These are phyloP conservation scores for Sebastes minor DNA, from an alignment of 2,797 vertebrate genomes.

Conservation along the genomic window DNA sequence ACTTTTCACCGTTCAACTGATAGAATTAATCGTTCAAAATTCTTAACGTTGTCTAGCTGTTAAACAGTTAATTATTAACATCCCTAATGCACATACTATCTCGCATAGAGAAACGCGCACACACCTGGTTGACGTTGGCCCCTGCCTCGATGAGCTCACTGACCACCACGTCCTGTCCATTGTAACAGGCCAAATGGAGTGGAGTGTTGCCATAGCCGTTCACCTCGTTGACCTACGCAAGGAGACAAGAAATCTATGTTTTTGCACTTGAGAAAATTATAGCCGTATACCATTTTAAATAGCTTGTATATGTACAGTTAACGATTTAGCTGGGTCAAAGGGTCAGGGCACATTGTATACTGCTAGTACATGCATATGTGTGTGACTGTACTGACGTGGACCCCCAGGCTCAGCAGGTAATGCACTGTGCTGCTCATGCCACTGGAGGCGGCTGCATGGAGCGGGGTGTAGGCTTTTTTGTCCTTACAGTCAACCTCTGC, in stretches of 20 bases:
- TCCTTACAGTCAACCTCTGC: conserved; percentile 97
- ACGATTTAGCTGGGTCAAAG: neutral
- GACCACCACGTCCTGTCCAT: conserved; percentile 96
- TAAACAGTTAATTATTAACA: no score
- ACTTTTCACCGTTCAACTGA: no score
- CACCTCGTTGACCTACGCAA: conserved; percentile 89
- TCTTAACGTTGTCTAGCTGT: no score
- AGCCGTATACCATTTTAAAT: neutral
- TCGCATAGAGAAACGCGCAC: neutral
- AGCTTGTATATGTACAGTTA: neutral
- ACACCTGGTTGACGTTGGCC: conserved; percentile 91
- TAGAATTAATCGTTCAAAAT: no score
- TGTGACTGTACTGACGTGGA: conserved; percentile 85
- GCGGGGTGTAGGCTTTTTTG: conserved; percentile 94
- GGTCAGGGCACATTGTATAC: neutral
- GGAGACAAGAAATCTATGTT: neutral
- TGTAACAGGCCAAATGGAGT: conserved; percentile 95
- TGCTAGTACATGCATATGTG: neutral
- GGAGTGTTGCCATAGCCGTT: conserved; percentile 95
- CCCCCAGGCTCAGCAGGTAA: conserved; percentile 92
- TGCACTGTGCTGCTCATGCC: conserved; percentile 96
- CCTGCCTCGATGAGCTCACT: conserved; percentile 93
- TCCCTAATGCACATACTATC: neutral
- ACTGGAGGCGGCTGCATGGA: conserved; percentile 95
- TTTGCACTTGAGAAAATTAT: neutral